Base-by-base conservation (phyloP, 2,888 invertebrate species). In the Brachyptera risi region DNA sequence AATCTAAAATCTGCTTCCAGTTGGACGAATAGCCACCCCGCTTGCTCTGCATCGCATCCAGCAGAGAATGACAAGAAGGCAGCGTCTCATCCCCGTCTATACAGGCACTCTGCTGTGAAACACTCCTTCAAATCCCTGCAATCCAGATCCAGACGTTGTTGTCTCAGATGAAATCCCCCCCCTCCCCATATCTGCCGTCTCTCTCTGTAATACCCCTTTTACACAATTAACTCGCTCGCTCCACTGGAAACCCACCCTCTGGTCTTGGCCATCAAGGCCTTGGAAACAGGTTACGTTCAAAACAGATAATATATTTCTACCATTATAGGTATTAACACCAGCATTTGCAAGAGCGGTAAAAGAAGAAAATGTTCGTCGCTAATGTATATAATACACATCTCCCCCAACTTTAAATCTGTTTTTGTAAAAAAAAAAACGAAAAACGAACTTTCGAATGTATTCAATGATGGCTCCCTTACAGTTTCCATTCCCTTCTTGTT, bases 281-380 rank as follows among this genome's bases (percentile, higher is more conserved):
- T n/a, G n/a, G n/a, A n/a, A n/a, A n/a, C n/a, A n/a, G n/a, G n/a
- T n/a, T n/a, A n/a, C n/a, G n/a, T n/a, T n/a, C n/a, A n/a, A n/a
- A n/a, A n/a, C n/a, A n/a, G n/a, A n/a, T n/a, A n/a, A 17, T 42
- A 42, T 21, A 21, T 1, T 19, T 19, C 42, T 3, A 15, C 42
- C 42, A 42, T 42, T 42, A 42, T n/a, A 42, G 42, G 42, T 42
- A 42, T 42, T 42, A 19, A 42, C 42, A 42, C 19, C 42, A 42
- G 21, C 42, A 42, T 42, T 42, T 21, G 42, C 42, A 2, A 42
- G 21, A 21, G n/a, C 17, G 42, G 42, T 17, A 42, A 42, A 42
- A 42, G 17, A 42, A 42, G 21, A 21, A 17, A 42, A 42, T 7
- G 19, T 19, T 17, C 21, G 42, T 42, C 42, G 42, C 42, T 42